Conservation (phyloP, 2,113 vertebrate species). For the Cyphomyrus plagiostoma region DNA sequence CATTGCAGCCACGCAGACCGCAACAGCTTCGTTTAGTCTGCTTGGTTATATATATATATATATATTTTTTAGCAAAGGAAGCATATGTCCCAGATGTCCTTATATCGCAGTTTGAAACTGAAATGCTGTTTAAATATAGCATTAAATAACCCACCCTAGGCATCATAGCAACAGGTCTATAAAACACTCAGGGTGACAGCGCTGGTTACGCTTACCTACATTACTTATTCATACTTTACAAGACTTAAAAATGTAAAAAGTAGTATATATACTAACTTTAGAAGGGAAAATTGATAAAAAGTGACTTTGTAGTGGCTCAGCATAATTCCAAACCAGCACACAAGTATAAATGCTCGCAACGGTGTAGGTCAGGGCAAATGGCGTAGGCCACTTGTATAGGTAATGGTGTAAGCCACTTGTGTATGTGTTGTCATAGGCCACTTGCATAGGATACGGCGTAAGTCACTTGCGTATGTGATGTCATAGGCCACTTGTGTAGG, state of each 20-base stretch:
- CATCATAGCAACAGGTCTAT: not conserved
- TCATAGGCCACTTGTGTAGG: not conserved
- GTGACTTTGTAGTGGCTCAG: not conserved
- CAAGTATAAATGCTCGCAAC: not conserved
- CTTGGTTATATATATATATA: no score
- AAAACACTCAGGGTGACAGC: not conserved
- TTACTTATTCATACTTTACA: not conserved
- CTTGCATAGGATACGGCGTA: no score
- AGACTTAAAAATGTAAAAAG: not conserved
- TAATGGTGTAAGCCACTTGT: not conserved
- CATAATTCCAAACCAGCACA: not conserved
- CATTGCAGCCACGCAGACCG: not conserved
- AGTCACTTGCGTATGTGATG: no score
- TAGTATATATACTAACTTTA: not conserved
- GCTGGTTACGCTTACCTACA: not conserved
- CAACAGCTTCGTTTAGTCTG: not conserved
- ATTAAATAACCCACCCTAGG: not conserved
- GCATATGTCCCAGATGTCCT: not conserved
- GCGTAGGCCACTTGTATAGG: not conserved
- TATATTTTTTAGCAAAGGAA: not conserved
- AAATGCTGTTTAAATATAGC: not conserved
- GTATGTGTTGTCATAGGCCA: rapidly evolving
- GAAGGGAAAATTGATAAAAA: not conserved
- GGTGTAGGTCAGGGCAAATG: no score
- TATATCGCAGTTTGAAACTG: not conserved